Evolutionary conservation across 2,113 vertebrate genomes (phyloP).

Genomic region (Turnix velox): DNA sequence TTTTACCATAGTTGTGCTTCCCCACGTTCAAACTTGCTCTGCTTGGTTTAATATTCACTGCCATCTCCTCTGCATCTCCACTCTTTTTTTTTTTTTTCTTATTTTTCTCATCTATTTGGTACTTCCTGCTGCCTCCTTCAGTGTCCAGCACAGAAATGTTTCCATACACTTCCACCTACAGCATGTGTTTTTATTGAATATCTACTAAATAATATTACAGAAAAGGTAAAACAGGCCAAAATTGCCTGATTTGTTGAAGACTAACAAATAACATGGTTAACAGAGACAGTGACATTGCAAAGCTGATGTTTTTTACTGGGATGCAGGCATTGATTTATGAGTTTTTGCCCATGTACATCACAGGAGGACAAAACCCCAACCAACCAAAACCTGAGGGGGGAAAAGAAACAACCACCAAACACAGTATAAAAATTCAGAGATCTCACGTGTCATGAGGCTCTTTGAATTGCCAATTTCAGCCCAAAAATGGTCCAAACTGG

Average conservation of each 20-base stretch:
- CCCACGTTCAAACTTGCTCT: neutral
- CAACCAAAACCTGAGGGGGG: neutral
- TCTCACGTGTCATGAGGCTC: accelerated
- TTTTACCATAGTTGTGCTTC: slow-evolving; percentile 1
- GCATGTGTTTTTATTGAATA: slow-evolving; percentile 46
- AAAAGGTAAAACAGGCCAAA: slow-evolving; percentile 30
- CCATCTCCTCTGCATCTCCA: neutral
- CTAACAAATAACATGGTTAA: neutral
- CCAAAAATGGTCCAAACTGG: neutral
- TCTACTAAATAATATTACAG: slow-evolving; percentile 13
- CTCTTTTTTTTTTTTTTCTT: neutral
- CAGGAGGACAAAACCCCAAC: neutral
- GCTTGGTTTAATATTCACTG: slow-evolving; percentile 29
- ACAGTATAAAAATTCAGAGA: accelerated
- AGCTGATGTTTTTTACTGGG: neutral
- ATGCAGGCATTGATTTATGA: accelerated
- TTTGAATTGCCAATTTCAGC: neutral
- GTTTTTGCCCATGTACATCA: neutral
- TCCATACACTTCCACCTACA: slow-evolving; percentile 45
- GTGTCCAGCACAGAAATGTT: neutral
- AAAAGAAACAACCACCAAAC: neutral
- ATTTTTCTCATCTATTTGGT: neutral
- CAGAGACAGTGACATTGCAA: neutral
- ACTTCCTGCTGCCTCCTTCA: neutral
- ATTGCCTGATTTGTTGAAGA: neutral